phyloP scores from a whole-genome alignment of 2,797 vertebrate genomes.

The Spondyliosoma cantharus region DNA sequence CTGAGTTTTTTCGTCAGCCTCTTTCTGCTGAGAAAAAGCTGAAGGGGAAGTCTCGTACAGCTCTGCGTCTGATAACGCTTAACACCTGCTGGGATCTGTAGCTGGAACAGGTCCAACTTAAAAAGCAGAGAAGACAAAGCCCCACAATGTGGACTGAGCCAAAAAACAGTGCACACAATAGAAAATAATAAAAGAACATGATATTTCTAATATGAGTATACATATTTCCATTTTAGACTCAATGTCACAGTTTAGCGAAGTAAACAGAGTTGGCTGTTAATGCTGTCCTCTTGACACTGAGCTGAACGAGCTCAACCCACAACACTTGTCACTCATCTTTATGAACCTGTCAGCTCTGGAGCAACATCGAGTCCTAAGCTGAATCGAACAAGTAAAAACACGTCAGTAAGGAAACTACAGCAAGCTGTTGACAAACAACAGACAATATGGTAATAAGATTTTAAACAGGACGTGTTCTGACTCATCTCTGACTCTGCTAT shows the following conservation, averaged over 20 bases:
- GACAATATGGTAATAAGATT: constrained; percentile 33
- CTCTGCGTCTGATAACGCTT: neutral
- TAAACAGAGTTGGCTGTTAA: constrained; percentile 29
- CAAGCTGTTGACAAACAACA: constrained; percentile 45
- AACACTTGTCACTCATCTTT: constrained; percentile 62
- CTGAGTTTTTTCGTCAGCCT: no score
- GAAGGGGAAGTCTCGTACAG: no score
- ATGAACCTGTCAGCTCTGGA: constrained; percentile 49
- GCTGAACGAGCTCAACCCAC: constrained; percentile 32
- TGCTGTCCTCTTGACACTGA: constrained; percentile 31
- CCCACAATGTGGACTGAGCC: no score
- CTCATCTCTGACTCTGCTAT: neutral
- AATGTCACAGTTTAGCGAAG: constrained; percentile 34
- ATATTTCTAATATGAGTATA: no score
- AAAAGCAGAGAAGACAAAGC: no score
- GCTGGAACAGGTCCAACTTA: neutral
- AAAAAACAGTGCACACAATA: no score
- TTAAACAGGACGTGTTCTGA: constrained; percentile 19
- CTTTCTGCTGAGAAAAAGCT: no score
- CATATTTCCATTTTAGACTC: neutral
- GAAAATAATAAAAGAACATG: no score
- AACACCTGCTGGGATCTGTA: neutral
- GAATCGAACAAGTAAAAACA: constrained; percentile 30
- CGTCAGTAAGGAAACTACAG: constrained; percentile 16
- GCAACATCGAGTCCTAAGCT: constrained; percentile 24